Evolutionary conservation across 2,113 vertebrate species (phyloP), one percentile per base, ranked within the genome.

Genomic region (Rhinoptilus africanus): DNA sequence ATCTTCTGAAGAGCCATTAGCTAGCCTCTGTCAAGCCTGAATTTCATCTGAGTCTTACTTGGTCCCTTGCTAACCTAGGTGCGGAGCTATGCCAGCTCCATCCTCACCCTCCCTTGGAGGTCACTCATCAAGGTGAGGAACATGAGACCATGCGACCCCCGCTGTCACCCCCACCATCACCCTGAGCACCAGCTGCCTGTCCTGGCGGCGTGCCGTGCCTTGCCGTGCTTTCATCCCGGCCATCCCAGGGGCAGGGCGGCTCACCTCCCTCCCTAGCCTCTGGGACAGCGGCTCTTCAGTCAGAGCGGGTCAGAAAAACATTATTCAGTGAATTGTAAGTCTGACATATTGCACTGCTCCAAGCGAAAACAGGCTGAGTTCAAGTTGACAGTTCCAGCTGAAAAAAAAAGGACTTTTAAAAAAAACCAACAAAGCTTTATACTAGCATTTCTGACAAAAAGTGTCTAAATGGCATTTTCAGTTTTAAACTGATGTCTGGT

Each of bases 71-170:
- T 86, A 83, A 74, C 12, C 6, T 35, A 45, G 28, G 19, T 1
- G 0, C 13, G 7, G 71, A 74, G 45, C 34, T 78, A 54, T 41
- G 54, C 50, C 59, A 74, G 45, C 34, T 74, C 79, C 3, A n/a
- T 45, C 45, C 23, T 83, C 4, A 0, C 34, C 50, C 56, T 82
- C 27, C 62, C 41, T 56, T 78, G 54, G 39, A 54, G 43, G 45
- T 85, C 35, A 71, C 17, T 41, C 14, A 41, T 50, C 20, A 22
- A 66, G 14, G 34, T 27, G 80, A 82, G 51, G 35, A 93, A 41
- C 16, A 15, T 2, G 11, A 88, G 56, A 18, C 21, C 0, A 2
- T 43, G 26, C 0, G 1, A 54, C 27, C 51, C 14, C 26, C 2
- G 0, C 39, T 73, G 22, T 53, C 62, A 50, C 13, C 9, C 26